A percentile compares a stretch with the other conserved stretches of the same genome.
Conservation (phyloP, 1,140 invertebrate genomes). For the Plodia interpunctella region DNA sequence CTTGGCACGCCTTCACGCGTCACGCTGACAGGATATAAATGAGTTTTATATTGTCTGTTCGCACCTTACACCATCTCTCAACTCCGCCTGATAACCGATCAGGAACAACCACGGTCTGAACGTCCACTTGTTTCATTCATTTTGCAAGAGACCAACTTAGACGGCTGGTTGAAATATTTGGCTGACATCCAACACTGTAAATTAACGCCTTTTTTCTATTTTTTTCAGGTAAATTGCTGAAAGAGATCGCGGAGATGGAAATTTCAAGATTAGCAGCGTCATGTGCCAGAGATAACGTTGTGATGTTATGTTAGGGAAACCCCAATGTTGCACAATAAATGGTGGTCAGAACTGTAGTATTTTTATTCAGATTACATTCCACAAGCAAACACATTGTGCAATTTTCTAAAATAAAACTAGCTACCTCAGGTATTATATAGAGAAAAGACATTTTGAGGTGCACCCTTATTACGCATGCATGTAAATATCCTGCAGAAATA, state of each 20-base stretch:
- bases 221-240: slow-evolving; percentile 73
- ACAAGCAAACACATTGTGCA: too few species aligned
- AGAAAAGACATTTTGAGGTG: too few species aligned
- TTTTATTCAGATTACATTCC: slow-evolving; percentile 20
- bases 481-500: too few species aligned
- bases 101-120: slow-evolving; percentile 45
- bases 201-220: slow-evolving; percentile 69
- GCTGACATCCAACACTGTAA: slow-evolving; percentile 64
- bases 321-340: slow-evolving; percentile 17
- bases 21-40: slow-evolving; percentile 70
- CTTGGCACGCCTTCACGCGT: slow-evolving; percentile 61
- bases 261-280: slow-evolving; percentile 20
- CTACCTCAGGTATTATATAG: too few species aligned
- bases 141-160: slow-evolving; percentile 65
- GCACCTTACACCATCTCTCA: slow-evolving; percentile 60
- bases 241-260: slow-evolving; percentile 45
- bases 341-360: slow-evolving; percentile 15
- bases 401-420: neutral
- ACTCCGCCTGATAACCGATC: slow-evolving; percentile 53
- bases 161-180: slow-evolving; percentile 70
- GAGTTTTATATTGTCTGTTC: slow-evolving; percentile 71
- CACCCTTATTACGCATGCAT: too few species aligned
- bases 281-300: slow-evolving; percentile 10
- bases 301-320: slow-evolving; percentile 2
- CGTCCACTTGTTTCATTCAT: slow-evolving; percentile 60